Evolutionary conservation across 2,113 vertebrate species (phyloP), one percentile per base, ranked within the genome.

Genomic region (Tachycineta bicolor): DNA sequence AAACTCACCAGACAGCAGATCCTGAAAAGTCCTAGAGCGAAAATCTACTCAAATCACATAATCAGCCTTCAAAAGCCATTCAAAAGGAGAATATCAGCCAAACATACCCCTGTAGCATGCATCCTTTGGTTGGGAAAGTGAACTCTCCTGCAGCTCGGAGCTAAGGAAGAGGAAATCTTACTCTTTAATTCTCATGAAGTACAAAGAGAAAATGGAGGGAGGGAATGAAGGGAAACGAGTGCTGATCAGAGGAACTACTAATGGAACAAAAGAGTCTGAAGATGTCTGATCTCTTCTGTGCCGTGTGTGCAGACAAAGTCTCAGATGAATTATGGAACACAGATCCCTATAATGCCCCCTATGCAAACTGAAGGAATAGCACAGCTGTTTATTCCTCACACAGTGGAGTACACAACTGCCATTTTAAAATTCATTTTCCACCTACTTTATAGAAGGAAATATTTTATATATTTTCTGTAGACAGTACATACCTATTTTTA

Each of bases 261-360:
- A 92, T 90, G 63, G 90, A 96, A 92, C 67, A 81, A 76, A 84
- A 87, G 73, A 93, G 44, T 81, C 81, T 90, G 88, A 94, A 81
- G 60, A 74, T 78, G 73, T 92, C 88, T 96, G 94, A 95, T 93
- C 85, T 86, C 56, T 84, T 49, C 64, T 87, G 49, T 86, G 71
- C 41, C 49, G 68, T 53, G 71, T 86, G 56, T 89, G 68, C 79
- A 93, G 91, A 85, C 60, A 83, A 92, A 74, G 22, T 75, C 84
- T 90, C 87, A 88, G 85, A 96, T 96, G 92, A 97, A 96, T 96
- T 93, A 94, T 95, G 83, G 90, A 97, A 96, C 82, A 93, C 20
- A 73, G 33, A 83, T 70, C 18, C 44, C 43, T 70, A 16, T 29
- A 52, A n/a, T 67, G 46, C 59, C 39, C 33, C 56, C 67, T 21